Evolutionary conservation across 2,797 vertebrate species (phyloP), one percentile per base, ranked within the genome.

Genomic region (Allobates femoralis): DNA sequence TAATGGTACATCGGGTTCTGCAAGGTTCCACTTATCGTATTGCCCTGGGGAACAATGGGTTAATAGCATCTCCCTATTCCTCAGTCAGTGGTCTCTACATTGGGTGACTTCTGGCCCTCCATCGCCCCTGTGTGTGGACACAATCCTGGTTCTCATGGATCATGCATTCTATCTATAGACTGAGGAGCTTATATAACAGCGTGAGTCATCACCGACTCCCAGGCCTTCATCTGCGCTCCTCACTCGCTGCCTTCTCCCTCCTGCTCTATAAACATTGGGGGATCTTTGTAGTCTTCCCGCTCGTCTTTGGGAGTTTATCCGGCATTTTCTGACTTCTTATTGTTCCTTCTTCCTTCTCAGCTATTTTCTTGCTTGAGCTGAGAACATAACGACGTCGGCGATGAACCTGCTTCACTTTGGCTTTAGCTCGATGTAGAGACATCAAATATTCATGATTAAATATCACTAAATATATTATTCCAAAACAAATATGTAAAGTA

Each of bases 81-180:
- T 4, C 12, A n/a, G n/a, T n/a, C n/a, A n/a, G n/a, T n/a, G n/a
- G n/a, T 2, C 21, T 34, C 5, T 34, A 18, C 77, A 30, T 5
- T 21, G 10, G 30, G n/a, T 23, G 60, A 30, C 37, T 55, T 55
- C 6, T 51, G 14, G 18, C 46, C 41, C 23, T 67, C 37, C 2
- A 3, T 51, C 26, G 50, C 66, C 77, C 23, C 51, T 71, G 71
- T 32, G 51, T 51, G 37, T 37, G 1, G 76, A 69, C 34, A 58
- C n/a, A n/a, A 69, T 83, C 77, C 2, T 56, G 69, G 81, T 71
- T 87, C 79, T 83, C 56, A 79, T 79, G 74, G 78, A 83, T 62
- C 81, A 62, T 83, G 86, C 74, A 11, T 83, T 87, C 86, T 87
- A 87, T 83, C 86, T 87, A 83, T 87, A 87, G 86, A 56, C 78